Evolutionary conservation across 1,140 invertebrate genomes (phyloP).

Genomic region (Pararge aegeria): DNA sequence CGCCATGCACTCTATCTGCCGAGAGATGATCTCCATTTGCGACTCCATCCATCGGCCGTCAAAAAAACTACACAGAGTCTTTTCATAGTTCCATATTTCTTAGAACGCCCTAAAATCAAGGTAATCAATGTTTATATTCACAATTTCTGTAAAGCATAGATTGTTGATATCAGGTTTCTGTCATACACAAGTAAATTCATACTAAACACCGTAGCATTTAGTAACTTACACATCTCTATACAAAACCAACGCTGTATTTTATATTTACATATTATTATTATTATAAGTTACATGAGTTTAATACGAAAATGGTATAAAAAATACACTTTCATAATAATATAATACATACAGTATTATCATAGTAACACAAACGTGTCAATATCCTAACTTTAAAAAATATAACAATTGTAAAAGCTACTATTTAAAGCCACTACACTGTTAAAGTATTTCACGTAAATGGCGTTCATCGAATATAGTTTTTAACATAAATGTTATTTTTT

Average conservation of each 20-base stretch:
- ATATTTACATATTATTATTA: constrained; percentile 76
- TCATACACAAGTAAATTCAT: constrained; percentile 77
- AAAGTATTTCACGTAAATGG: constrained; percentile 54
- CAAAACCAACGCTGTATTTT: constrained; percentile 69
- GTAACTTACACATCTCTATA: constrained; percentile 71
- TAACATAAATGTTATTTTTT: constrained; percentile 46
- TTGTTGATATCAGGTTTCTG: constrained; percentile 78
- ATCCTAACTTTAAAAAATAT: constrained; percentile 76
- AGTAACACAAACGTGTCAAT: constrained; percentile 73
- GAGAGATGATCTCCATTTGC: too few relatives aligned
- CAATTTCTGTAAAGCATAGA: constrained; percentile 78
- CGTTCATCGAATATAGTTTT: constrained; percentile 57
- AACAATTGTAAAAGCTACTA: constrained; percentile 76
- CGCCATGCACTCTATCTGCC: too few relatives aligned
- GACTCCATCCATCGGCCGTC: too few relatives aligned
- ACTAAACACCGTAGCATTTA: constrained; percentile 63
- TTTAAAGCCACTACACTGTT: constrained; percentile 55
- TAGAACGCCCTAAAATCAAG: too few relatives aligned
- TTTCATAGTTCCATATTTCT: too few relatives aligned
- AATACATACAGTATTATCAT: constrained; percentile 67
- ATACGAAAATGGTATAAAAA: constrained; percentile 79
- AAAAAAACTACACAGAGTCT: too few relatives aligned
- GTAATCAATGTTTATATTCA: constrained; percentile 76
- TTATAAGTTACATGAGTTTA: constrained; percentile 77
- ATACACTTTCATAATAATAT: constrained; percentile 74